Evolutionary conservation across 1,140 invertebrate genomes (phyloP).

Genomic region (Polypedilum vanderplanki): DNA sequence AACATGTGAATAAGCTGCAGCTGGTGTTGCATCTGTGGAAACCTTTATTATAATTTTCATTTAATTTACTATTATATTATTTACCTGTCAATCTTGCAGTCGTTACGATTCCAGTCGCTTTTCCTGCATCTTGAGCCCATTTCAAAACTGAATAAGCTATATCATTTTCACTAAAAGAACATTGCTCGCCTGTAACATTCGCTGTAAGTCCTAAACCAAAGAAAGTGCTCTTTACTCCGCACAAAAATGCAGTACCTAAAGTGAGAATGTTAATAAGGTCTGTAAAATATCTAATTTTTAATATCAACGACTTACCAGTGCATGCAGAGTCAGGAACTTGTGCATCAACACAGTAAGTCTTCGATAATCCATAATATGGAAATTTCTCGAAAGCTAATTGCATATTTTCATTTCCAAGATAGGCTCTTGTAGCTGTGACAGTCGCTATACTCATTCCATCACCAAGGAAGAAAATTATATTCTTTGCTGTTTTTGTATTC

Average conservation of each 20-base stretch:
- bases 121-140: conserved; percentile 72
- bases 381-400: conserved; percentile 68
- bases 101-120: conserved; percentile 41
- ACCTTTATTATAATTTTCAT: too few relatives aligned
- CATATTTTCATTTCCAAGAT: conserved; percentile 62
- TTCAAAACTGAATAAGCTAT: conserved; percentile 62
- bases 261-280: too few relatives aligned
- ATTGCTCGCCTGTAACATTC: conserved; percentile 46
- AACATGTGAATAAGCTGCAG: conserved; percentile 37
- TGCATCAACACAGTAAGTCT: conserved; percentile 59
- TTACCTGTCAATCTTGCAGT: conserved; percentile 38
- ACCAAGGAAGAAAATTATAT: too few relatives aligned
- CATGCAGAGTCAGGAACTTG: conserved; percentile 55
- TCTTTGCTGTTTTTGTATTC: too few relatives aligned
- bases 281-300: too few relatives aligned
- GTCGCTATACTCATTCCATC: too few relatives aligned
- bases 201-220: conserved; percentile 51
- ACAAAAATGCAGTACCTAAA: conserved; percentile 56
- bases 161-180: conserved; percentile 49
- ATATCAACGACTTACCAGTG: too few relatives aligned
- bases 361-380: conserved; percentile 61
- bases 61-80: too few relatives aligned
- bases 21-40: conserved; percentile 39
- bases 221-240: conserved; percentile 55
- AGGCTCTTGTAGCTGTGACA: conserved; percentile 60